A percentile compares a stretch with the other conserved stretches of the same genome.
These are phyloP conservation scores for Pempheris klunzingeri DNA, from an alignment of 2,797 vertebrate genomes.

Conservation along the genomic window DNA sequence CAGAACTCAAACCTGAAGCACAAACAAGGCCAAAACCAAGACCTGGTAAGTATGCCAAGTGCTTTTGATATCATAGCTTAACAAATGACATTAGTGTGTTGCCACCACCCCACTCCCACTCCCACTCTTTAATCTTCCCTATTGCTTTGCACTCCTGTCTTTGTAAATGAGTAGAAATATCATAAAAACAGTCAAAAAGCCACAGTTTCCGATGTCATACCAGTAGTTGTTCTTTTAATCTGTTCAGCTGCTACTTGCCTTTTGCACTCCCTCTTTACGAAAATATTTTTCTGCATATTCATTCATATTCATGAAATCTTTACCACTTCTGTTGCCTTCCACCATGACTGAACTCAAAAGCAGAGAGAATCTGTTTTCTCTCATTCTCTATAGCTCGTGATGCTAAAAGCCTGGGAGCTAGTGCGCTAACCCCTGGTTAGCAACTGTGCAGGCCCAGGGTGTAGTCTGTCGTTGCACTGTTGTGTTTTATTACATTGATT, in stretches of 20 bases:
- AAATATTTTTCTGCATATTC: too few species aligned
- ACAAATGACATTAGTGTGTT: conserved; percentile 34
- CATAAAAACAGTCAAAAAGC: conserved; percentile 38
- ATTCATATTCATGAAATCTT: not conserved
- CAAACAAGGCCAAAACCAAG: conserved; percentile 1
- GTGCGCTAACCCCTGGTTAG: conserved; percentile 7
- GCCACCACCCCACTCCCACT: not conserved
- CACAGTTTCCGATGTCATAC: conserved; percentile 3
- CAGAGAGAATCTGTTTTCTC: not conserved
- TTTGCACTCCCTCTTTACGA: not conserved
- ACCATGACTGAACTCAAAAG: not conserved
- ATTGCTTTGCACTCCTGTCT: conserved; percentile 22
- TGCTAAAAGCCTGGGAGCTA: conserved; percentile 13
- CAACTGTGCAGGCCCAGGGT: conserved; percentile 6
- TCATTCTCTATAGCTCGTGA: not conserved
- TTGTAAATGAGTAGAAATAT: conserved; percentile 31
- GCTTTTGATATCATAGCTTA: conserved; percentile 43
- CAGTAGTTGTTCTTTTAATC: conserved; percentile 38
- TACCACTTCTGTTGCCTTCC: not conserved
- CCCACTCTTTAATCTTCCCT: conserved; percentile 34
- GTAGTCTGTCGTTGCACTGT: conserved; percentile 1
- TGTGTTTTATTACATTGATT: conserved; percentile 17
- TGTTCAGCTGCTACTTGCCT: conserved; percentile 14
- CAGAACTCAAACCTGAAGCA: conserved; percentile 24
- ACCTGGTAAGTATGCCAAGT: not conserved